These are phyloP conservation scores for Machimus rusticus DNA, from an alignment of 2,888 invertebrate species.

Conservation along the genomic window DNA sequence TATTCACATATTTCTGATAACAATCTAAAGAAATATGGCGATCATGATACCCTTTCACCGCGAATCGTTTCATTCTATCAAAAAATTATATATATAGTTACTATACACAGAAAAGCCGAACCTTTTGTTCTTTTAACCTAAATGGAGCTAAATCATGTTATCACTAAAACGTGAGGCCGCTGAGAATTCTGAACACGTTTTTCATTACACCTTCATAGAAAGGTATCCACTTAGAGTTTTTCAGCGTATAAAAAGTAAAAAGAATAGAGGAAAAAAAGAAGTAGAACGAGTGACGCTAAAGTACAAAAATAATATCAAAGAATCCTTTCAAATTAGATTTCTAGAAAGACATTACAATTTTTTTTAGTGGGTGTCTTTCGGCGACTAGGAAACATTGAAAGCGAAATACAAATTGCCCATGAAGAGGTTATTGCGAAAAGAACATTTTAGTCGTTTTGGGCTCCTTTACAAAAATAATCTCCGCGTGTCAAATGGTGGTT, in stretches of 20 bases:
- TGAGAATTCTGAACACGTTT: constrained; percentile 46
- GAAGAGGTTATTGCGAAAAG: neutral
- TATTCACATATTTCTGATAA: neutral
- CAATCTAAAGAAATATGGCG: neutral
- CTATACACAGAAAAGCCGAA: neutral
- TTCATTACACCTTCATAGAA: constrained; percentile 45
- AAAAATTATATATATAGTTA: neutral
- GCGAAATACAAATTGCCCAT: neutral
- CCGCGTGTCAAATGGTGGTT: neutral
- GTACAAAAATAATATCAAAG: neutral
- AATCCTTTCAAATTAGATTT: constrained; percentile 11
- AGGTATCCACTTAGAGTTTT: constrained; percentile 28
- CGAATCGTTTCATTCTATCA: neutral
- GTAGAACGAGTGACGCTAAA: neutral
- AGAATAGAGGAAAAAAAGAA: neutral
- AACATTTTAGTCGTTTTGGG: neutral
- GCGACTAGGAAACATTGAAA: neutral
- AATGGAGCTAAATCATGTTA: constrained; percentile 46
- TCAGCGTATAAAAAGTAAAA: neutral
- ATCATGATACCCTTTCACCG: neutral
- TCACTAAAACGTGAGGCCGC: constrained; percentile 45
- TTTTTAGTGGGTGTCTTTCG: neutral
- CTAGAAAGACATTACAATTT: neutral
- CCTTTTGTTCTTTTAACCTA: constrained; percentile 29
- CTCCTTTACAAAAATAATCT: neutral